Percentiles rank a stretch among this genome's conserved stretches.
These are phyloP conservation scores for Orbicella faveolata DNA, from an alignment of 64 coral and sea anemone genomes.

Conservation along the genomic window DNA sequence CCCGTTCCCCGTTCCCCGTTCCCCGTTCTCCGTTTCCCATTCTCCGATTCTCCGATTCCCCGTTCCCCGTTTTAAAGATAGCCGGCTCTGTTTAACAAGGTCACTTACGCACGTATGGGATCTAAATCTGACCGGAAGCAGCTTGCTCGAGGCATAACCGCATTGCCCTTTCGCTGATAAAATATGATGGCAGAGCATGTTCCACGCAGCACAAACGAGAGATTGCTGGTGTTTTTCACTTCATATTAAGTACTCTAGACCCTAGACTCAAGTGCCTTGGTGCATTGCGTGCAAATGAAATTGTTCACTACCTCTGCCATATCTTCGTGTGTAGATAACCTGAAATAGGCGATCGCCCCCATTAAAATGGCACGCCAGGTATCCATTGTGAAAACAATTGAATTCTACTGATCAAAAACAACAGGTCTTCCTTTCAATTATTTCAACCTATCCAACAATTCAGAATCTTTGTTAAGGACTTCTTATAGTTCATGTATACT, in stretches of 20 bases:
- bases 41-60: too few species aligned
- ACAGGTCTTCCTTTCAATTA: not conserved
- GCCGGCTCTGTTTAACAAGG: too few species aligned
- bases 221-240: not conserved
- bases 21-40: too few species aligned
- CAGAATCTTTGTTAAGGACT: not conserved
- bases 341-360: not conserved
- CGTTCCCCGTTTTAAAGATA: too few species aligned
- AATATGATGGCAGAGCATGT: too few species aligned
- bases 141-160: too few species aligned
- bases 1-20: too few species aligned
- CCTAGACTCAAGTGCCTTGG: not conserved
- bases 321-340: not conserved
- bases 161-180: too few species aligned
- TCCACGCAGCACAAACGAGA: too few species aligned
- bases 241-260: not conserved
- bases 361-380: not conserved
- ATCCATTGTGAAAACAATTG: not conserved
- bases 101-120: too few species aligned
- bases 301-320: not conserved
- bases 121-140: too few species aligned
- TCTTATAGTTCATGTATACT: not conserved
- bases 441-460: not conserved
- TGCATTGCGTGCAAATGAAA: not conserved
- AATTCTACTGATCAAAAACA: not conserved